A percentile compares a stretch with the other conserved stretches of the same genome.
Evolutionary conservation across 2,888 invertebrate species (phyloP).

Genomic region (Drosophila mulleri): DNA sequence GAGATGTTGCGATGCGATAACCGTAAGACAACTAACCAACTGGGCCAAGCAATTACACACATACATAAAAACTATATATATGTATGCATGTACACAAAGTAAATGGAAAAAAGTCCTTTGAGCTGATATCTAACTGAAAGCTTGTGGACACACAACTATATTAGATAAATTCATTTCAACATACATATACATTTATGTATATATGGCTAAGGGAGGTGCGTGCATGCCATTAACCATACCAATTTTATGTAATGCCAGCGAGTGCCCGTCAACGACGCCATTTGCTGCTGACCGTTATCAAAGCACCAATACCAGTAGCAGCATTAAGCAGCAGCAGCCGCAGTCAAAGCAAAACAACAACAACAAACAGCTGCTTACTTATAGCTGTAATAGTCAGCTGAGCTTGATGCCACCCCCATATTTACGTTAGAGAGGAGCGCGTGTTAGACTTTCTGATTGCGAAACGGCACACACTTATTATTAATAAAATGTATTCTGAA

Average conservation of each 20-base stretch:
- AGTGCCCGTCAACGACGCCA: conserved; percentile 45
- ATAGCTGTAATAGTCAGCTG: conserved; percentile 59
- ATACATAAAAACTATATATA: background rate
- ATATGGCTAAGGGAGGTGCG: conserved; percentile 51
- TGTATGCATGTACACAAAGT: conserved; percentile 1
- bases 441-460: background rate
- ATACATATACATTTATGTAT: conserved; percentile 10
- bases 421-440: background rate
- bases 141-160: conserved; percentile 20
- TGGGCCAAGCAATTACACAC: conserved; percentile 34
- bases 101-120: conserved; percentile 61
- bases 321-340: conserved; percentile 30
- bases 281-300: conserved; percentile 67
- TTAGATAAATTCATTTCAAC: conserved; percentile 22
- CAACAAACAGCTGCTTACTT: conserved; percentile 66
- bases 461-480: too few species aligned
- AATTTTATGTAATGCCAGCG: conserved; percentile 65
- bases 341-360: conserved; percentile 44
- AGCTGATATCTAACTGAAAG: conserved; percentile 59
- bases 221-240: conserved; percentile 37
- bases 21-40: conserved; percentile 43
- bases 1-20: conserved; percentile 55
- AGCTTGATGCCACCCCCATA: conserved; percentile 46
- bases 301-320: conserved; percentile 36
- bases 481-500: too few species aligned